Conservation (phyloP, 2,797 vertebrate genomes). For the Phataginus tricuspis region DNA sequence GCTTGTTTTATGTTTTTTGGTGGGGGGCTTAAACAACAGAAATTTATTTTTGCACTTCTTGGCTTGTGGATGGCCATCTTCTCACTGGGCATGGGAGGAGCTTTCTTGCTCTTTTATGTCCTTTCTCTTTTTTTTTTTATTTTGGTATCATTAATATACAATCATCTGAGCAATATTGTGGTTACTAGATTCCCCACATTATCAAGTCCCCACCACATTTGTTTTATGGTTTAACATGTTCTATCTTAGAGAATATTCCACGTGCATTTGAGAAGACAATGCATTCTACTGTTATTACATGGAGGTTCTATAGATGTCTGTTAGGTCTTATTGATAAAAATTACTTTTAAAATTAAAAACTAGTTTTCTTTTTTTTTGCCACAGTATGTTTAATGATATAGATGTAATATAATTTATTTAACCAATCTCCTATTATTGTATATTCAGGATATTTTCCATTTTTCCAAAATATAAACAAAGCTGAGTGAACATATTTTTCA, state of each 20-base stretch:
- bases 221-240: not conserved
- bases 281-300: not conserved
- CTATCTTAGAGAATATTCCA: not conserved
- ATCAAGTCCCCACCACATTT: no score
- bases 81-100: no score
- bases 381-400: not conserved
- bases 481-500: not conserved
- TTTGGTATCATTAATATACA: no score
- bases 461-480: constrained; percentile 17
- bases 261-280: not conserved
- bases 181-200: no score
- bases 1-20: not conserved
- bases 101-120: no score
- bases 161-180: no score
- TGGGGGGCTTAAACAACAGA: no score
- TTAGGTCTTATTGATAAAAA: not conserved
- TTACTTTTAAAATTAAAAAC: not conserved
- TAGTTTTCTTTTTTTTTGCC: not conserved
- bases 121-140: no score
- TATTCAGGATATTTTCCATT: not conserved
- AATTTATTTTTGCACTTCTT: no score
- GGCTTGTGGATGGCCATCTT: no score
- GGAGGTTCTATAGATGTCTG: not conserved
- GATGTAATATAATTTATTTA: not conserved
- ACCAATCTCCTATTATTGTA: not conserved